Base-by-base conservation (phyloP, 2,113 vertebrate species). In the Gulo gulo region DNA sequence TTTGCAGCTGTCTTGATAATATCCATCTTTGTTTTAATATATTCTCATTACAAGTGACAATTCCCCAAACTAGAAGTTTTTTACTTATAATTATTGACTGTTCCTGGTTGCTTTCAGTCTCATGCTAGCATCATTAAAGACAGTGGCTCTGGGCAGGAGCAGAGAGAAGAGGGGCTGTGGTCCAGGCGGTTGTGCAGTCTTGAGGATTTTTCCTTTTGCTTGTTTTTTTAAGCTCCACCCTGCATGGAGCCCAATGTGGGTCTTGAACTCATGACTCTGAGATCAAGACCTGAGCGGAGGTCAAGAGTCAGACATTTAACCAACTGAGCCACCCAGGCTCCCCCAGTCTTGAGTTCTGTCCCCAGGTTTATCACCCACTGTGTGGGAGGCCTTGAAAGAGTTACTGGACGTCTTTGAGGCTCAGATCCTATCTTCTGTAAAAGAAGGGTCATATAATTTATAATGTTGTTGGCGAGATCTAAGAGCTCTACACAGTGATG, bases 151-250 rank as follows among this genome's bases (percentile, higher is more conserved):
- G 63, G 50, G 73, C 52, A 61, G 65, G 21, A 82, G 26, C 24
- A 63, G 71, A 92, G 7, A 13, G 74, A 87, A 78, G 55, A 9
- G 7, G 4, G 29, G 52, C 6, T 23, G n/a, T n/a, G 89, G 11
- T 11, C 2, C 0, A 6, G 13, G 24, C 16, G 10, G 3, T 34
- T 5, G 4, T 34, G 16, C 0, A 2, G 39, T 23, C 6, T 4
- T 55, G 52, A 63, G 42, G 67, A 69, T 4, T 69, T 69, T 36
- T n/a, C 14, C 16, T 18, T 67, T 67, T 67, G 31, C 18, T 67
- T 67, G 50, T 15, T 55, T 57, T 9, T n/a, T 69, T n/a, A 0
- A 18, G 16, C 34, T 69, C 67, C 34, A n/a, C 34, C 20, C 7
- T 9, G 16, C 16, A 0, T n/a, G 34, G 67, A 69, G 67, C 34